These are phyloP conservation scores for Calyptomena viridis DNA, from an alignment of 2,113 vertebrate genomes.

Conservation along the genomic window DNA sequence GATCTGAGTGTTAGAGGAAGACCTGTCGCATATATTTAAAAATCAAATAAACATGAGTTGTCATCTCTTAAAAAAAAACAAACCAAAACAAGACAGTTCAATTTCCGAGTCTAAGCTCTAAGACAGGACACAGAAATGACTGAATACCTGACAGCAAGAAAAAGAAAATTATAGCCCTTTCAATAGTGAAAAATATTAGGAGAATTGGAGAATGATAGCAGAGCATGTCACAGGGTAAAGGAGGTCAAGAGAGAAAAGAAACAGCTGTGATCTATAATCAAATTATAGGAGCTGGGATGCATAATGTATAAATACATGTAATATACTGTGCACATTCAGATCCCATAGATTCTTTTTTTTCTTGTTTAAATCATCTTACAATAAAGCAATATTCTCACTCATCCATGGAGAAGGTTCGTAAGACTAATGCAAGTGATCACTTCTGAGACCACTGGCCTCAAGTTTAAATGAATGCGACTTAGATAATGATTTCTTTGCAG, in stretches of 20 bases:
- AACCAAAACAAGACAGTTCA: not conserved
- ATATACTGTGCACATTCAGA: not conserved
- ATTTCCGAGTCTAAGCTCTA: not conserved
- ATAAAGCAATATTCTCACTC: not conserved
- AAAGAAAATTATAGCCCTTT: not conserved
- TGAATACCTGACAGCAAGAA: not conserved
- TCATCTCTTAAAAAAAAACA: not conserved
- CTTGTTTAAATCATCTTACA: not conserved
- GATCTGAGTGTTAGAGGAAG: not conserved
- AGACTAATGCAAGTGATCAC: slow-evolving; percentile 25
- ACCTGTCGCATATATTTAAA: not conserved
- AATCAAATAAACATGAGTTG: not conserved
- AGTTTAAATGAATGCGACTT: not conserved
- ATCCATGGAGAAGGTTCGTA: not conserved
- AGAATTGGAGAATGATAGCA: not conserved
- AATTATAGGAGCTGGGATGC: not conserved
- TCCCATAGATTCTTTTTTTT: not conserved
- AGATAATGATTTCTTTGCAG: slow-evolving; percentile 42
- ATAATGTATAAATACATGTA: not conserved
- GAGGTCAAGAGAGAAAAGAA: slow-evolving; percentile 14
- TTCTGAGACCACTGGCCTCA: slow-evolving; percentile 22
- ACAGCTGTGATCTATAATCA: not conserved
- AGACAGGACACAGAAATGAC: not conserved
- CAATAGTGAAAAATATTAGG: not conserved
- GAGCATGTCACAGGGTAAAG: not conserved